Evolutionary conservation across 1,140 invertebrate genomes (phyloP).

Genomic region (Drosophila mauritiana): DNA sequence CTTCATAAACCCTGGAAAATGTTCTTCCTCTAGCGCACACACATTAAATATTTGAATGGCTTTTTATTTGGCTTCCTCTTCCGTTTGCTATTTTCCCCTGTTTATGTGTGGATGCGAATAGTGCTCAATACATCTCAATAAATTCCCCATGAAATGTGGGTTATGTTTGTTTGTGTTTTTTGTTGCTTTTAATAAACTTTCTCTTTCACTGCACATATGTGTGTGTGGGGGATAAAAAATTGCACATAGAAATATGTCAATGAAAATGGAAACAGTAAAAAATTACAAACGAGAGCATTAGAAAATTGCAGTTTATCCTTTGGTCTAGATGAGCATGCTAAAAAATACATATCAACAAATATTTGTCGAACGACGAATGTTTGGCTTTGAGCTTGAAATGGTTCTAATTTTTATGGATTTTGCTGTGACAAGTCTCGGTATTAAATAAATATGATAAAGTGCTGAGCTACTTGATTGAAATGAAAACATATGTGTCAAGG

Average conservation of each 20-base stretch:
- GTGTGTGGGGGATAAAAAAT: conserved; percentile 28
- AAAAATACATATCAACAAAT: conserved; percentile 16
- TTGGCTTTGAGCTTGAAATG: conserved; percentile 37
- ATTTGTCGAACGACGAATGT: conserved; percentile 7
- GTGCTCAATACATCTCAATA: conserved; percentile 48
- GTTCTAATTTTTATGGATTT: conserved; percentile 62
- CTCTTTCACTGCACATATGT: conserved; percentile 3
- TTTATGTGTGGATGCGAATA: conserved; percentile 12
- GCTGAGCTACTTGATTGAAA: conserved; percentile 29
- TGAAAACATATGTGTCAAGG: neutral
- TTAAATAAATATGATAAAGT: conserved; percentile 46
- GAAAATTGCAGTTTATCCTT: conserved; percentile 54
- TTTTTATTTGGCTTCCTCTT: conserved; percentile 32
- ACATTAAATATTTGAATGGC: conserved; percentile 37
- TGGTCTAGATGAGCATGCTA: conserved; percentile 1
- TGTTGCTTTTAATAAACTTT: conserved; percentile 51
- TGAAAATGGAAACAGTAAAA: conserved; percentile 26
- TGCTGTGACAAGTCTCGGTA: conserved; percentile 18
- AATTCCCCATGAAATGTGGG: conserved; percentile 46
- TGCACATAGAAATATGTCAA: conserved; percentile 42
- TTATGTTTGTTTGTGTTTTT: conserved; percentile 34
- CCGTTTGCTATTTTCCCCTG: conserved; percentile 27
- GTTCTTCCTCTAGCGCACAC: conserved; percentile 2
- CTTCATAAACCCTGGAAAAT: conserved; percentile 11
- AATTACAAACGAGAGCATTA: conserved; percentile 46